A percentile compares a stretch with the other conserved stretches of the same genome.
phyloP scores from a whole-genome alignment of 2,113 vertebrate genomes.

The Dasyurus viverrinus region DNA sequence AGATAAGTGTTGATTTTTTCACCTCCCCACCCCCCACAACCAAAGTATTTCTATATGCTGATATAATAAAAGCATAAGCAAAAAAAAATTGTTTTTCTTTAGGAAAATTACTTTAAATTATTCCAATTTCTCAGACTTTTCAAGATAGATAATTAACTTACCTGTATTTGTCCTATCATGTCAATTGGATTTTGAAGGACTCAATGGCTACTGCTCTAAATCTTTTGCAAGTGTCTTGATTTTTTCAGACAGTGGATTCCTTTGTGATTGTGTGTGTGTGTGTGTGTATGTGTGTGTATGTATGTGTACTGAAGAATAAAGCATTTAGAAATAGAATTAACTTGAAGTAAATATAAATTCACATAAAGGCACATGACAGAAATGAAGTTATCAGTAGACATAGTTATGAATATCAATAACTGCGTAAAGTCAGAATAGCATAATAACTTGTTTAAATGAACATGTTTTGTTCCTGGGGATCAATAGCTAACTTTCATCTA shows the following conservation, averaged over 20 bases:
- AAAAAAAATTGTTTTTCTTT: not conserved
- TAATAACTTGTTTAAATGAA: not conserved
- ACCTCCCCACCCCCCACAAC: conserved; percentile 17
- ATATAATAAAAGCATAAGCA: not conserved
- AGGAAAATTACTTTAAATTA: not conserved
- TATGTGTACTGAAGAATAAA: not conserved
- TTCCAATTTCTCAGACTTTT: not conserved
- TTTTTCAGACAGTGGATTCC: not conserved
- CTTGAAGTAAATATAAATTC: not conserved
- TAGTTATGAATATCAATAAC: not conserved
- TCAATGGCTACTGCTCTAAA: not conserved
- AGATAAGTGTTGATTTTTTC: not conserved
- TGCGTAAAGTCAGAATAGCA: not conserved
- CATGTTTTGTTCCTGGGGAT: not conserved
- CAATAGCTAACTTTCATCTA: not conserved
- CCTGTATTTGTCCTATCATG: not conserved
- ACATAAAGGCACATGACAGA: not conserved
- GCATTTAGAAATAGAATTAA: not conserved
- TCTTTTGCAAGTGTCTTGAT: not conserved
- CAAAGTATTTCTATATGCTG: conserved; percentile 7
- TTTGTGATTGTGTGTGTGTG: not conserved
- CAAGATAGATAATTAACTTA: not conserved
- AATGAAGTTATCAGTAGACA: not conserved
- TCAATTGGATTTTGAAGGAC: not conserved
- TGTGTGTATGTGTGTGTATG: not conserved